Evolutionary conservation across 2,113 vertebrate genomes (phyloP).

Genomic region (Clarias macrocephalus): DNA sequence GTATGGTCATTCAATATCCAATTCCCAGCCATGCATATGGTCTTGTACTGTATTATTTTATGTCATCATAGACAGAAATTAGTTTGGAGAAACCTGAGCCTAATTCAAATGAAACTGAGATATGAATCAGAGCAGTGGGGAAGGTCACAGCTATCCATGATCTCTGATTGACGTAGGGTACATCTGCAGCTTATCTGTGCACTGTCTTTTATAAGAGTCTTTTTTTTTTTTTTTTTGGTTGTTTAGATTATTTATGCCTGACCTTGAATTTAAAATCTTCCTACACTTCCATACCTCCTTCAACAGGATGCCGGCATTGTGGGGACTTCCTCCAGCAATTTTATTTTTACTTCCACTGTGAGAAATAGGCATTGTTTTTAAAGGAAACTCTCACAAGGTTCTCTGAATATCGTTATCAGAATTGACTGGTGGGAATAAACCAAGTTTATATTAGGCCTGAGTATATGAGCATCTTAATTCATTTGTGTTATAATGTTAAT

Average conservation of each 20-base stretch:
- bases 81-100: neutral
- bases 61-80: neutral
- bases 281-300: neutral
- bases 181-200: slow-evolving; percentile 6
- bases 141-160: slow-evolving; percentile 20
- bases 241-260: neutral
- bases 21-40: neutral
- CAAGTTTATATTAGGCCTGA: neutral
- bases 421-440: neutral
- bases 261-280: neutral
- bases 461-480: neutral
- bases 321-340: neutral
- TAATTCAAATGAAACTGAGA: slow-evolving; percentile 2
- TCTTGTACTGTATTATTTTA: neutral
- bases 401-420: neutral
- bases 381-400: neutral
- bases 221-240: too few relatives aligned
- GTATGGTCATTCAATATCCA: neutral
- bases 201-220: neutral
- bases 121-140: slow-evolving; percentile 8
- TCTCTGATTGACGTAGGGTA: slow-evolving; percentile 6
- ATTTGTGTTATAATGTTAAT: neutral
- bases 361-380: slow-evolving; percentile 23
- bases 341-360: slow-evolving; percentile 18
- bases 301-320: slow-evolving; percentile 23